Evolutionary conservation across 2,113 vertebrate species (phyloP).

Genomic region (Turnix velox): DNA sequence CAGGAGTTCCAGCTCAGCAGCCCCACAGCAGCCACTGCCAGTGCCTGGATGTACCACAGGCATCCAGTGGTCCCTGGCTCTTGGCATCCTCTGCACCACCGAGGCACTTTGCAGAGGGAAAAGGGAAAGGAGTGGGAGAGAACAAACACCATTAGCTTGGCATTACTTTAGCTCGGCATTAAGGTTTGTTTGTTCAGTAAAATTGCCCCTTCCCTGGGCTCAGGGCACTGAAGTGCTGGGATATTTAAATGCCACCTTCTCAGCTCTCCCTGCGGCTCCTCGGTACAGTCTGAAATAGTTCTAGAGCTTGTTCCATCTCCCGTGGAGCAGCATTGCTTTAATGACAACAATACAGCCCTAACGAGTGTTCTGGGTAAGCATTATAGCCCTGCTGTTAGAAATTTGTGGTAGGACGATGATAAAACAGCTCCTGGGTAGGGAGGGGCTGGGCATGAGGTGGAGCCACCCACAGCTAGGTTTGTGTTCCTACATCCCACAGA

Average conservation of each 20-base stretch:
- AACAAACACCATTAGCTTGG: neutral
- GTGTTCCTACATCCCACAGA: neutral
- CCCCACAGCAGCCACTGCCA: neutral
- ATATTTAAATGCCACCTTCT: neutral
- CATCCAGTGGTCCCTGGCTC: neutral
- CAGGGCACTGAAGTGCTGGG: neutral
- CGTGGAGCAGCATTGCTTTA: neutral
- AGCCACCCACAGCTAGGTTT: neutral
- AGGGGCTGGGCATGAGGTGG: neutral
- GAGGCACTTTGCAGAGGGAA: fast-evolving
- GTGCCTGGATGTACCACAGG: fast-evolving
- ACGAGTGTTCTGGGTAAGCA: neutral
- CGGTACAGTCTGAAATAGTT: neutral
- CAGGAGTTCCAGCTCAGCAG: neutral
- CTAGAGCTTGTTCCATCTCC: neutral
- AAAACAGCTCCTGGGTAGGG: neutral
- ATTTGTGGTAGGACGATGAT: neutral
- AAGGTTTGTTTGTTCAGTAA: neutral
- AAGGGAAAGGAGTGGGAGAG: neutral
- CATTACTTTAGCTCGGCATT: neutral
- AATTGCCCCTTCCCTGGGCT: neutral
- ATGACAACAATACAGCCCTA: neutral
- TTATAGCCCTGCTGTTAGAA: neutral
- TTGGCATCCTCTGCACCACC: neutral
- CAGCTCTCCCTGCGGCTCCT: neutral